Evolutionary conservation across 2,797 vertebrate genomes (phyloP).

Genomic region (Leptodactylus fallax): DNA sequence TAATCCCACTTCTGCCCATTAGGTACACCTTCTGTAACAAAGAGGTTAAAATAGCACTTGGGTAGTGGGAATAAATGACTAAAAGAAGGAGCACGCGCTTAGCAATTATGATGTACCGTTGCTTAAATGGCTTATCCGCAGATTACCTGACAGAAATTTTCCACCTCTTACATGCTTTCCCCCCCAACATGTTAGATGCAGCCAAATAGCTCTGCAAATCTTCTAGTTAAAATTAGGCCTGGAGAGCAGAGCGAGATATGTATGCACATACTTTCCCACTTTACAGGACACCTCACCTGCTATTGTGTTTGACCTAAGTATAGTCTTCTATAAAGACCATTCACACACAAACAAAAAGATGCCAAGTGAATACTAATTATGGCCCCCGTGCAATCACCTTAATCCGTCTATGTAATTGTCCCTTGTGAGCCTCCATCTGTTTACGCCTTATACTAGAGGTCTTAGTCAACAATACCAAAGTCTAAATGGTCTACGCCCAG

Average conservation of each 20-base stretch:
- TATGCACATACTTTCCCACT: conserved; percentile 38
- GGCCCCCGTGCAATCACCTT: conserved; percentile 16
- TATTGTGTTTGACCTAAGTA: conserved; percentile 42
- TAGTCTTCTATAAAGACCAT: conserved; percentile 26
- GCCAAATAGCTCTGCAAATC: conserved; percentile 61
- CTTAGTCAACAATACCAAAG: conserved; percentile 34
- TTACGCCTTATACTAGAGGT: conserved; percentile 40
- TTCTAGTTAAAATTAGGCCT: conserved; percentile 61
- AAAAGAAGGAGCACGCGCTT: conserved; percentile 54
- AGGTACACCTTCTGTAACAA: conserved; percentile 62
- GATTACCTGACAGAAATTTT: conserved; percentile 63
- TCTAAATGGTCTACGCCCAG: conserved; percentile 31
- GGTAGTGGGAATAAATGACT: conserved; percentile 63
- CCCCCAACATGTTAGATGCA: conserved; percentile 44
- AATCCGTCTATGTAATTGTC: conserved; percentile 34
- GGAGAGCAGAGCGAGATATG: conserved; percentile 56
- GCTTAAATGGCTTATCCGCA: conserved; percentile 63
- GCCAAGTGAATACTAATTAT: conserved; percentile 53
- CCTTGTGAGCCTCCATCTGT: conserved; percentile 42
- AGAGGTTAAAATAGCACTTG: conserved; percentile 60
- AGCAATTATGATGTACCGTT: conserved; percentile 63
- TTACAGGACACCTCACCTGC: conserved; percentile 47
- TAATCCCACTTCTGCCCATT: conserved; percentile 63
- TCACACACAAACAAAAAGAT: conserved; percentile 21
- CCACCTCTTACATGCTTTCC: conserved; percentile 59